Percentiles rank a stretch among this genome's conserved stretches.
Conservation (phyloP, 2,113 vertebrate genomes). For the Ailurus styani region DNA sequence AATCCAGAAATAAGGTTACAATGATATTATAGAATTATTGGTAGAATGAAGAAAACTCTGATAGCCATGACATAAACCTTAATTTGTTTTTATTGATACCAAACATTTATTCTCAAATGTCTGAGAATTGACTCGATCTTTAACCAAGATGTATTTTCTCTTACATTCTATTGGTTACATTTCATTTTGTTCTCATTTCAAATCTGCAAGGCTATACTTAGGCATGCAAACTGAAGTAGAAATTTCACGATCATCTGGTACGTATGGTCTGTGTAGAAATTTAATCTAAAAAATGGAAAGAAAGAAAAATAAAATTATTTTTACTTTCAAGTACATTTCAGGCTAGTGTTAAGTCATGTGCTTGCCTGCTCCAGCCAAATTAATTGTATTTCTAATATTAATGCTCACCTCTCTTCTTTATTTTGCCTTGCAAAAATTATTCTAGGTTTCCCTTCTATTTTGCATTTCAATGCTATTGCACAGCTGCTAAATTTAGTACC, state of each 20-base stretch:
- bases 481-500: constrained; percentile 17
- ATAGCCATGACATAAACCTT: background rate
- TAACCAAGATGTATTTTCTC: background rate
- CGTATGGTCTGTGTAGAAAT: constrained; percentile 25
- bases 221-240: constrained; percentile 29
- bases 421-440: constrained; percentile 7
- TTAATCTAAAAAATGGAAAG: background rate
- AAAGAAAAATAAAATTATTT: background rate
- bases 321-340: constrained; percentile 34
- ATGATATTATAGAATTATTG: background rate
- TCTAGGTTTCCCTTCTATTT: constrained; percentile 26
- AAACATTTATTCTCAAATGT: constrained; percentile 12
- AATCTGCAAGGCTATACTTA: background rate
- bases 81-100: constrained; percentile 23
- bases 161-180: background rate
- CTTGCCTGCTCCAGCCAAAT: background rate
- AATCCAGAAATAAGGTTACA: background rate
- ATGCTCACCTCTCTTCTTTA: background rate
- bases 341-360: background rate
- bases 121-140: background rate
- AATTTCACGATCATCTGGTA: constrained; percentile 31
- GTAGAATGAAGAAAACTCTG: constrained; percentile 4
- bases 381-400: constrained; percentile 26
- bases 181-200: constrained; percentile 40
- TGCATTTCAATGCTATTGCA: background rate